These are phyloP conservation scores for Tachina fera DNA, from an alignment of 2,888 invertebrate genomes.

Conservation along the genomic window DNA sequence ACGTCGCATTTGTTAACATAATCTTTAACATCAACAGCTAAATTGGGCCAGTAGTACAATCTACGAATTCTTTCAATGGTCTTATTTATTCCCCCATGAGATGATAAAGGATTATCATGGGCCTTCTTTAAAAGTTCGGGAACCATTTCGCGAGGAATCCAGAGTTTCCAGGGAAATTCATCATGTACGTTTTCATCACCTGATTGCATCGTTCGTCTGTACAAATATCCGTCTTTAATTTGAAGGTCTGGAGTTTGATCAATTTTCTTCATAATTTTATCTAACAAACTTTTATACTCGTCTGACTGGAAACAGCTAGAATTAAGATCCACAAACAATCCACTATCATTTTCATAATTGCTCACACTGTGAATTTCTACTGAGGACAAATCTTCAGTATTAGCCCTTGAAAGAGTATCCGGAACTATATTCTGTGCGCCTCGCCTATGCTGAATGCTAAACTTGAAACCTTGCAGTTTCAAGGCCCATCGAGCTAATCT, in stretches of 20 bases:
- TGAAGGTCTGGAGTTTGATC: not conserved
- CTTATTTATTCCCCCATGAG: constrained; percentile 22
- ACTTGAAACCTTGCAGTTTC: not conserved
- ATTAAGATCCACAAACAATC: not conserved
- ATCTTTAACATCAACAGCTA: not conserved
- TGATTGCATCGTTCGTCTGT: constrained; percentile 1
- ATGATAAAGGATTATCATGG: not conserved
- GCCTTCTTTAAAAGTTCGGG: not conserved
- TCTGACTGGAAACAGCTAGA: constrained; percentile 11
- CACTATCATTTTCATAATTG: too few species aligned
- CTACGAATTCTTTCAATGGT: constrained; percentile 19
- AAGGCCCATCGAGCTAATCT: not conserved
- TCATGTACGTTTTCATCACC: not conserved
- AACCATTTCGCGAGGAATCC: constrained; percentile 1
- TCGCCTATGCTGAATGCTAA: constrained; percentile 3
- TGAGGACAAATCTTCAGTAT: too few species aligned
- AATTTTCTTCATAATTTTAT: not conserved
- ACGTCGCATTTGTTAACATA: constrained; percentile 19
- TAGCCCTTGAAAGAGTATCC: not conserved
- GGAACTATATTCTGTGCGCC: not conserved
- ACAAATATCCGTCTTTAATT: constrained; percentile 2
- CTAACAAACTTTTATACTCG: too few species aligned
- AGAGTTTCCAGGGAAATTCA: not conserved
- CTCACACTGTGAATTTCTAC: too few species aligned
- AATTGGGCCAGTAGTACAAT: constrained; percentile 9